Conservation (phyloP, 2,797 vertebrate species). For the Galago senegalensis region DNA sequence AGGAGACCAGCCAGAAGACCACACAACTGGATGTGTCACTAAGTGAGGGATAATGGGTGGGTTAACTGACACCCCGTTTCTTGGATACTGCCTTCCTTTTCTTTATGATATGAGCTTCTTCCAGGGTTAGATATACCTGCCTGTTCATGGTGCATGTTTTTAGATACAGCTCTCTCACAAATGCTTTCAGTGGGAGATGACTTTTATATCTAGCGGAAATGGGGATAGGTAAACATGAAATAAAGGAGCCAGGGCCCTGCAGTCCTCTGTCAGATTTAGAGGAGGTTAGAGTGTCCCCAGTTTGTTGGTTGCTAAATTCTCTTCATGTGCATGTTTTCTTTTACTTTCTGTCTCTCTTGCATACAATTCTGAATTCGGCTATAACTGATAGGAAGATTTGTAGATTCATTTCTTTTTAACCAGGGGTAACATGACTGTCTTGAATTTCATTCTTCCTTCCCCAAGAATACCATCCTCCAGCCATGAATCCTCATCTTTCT, state of each 20-base stretch:
- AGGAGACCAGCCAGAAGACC: neutral
- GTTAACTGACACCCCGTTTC: conserved; percentile 62
- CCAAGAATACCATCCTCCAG: neutral
- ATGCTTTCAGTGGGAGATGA: neutral
- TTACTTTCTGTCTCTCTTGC: neutral
- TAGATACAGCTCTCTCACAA: neutral
- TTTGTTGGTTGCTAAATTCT: neutral
- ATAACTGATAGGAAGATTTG: neutral
- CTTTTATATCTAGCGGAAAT: neutral
- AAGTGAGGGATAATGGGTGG: neutral
- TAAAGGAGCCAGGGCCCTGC: neutral
- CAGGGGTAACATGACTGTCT: neutral
- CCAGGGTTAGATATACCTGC: neutral
- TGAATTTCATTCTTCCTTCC: neutral
- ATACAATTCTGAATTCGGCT: conserved; percentile 9
- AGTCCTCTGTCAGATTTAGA: neutral
- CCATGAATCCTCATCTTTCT: conserved; percentile 7
- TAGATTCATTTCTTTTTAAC: conserved; percentile 15
- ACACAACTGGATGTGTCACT: conserved; percentile 61
- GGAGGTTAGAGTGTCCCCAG: neutral
- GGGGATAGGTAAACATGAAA: neutral
- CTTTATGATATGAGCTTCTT: neutral
- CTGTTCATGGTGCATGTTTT: neutral
- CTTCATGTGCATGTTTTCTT: neutral
- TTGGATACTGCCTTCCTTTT: neutral